phyloP scores from a whole-genome alignment of 2,888 invertebrate genomes.

The Melikaiella ostensackeni region DNA sequence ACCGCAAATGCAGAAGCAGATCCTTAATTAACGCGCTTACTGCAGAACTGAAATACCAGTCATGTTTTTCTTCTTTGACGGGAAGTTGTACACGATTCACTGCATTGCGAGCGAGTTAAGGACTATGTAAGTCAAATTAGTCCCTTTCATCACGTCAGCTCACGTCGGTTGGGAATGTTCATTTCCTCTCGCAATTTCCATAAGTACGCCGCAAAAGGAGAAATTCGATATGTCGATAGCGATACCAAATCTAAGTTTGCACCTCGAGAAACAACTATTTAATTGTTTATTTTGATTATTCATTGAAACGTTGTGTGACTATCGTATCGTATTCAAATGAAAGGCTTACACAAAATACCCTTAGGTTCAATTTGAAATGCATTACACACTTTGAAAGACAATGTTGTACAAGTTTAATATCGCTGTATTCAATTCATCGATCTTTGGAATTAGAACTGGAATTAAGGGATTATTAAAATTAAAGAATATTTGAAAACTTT shows the following conservation, averaged over 20 bases:
- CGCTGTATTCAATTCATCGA: neutral
- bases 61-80: constrained; percentile 5
- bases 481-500: neutral
- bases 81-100: constrained; percentile 5
- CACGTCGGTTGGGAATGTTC: neutral
- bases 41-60: neutral
- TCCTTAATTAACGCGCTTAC: constrained; percentile 9
- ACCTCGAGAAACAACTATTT: neutral
- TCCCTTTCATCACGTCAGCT: constrained; percentile 21
- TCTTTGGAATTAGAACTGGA: neutral
- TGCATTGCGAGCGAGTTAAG: constrained; percentile 16
- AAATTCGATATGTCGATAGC: neutral
- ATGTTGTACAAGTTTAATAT: neutral
- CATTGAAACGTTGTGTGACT: neutral
- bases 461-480: neutral
- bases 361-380: neutral
- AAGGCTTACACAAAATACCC: neutral
- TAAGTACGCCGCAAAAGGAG: neutral
- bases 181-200: constrained; percentile 9
- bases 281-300: constrained; percentile 9
- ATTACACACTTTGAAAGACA: neutral
- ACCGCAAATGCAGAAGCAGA: neutral
- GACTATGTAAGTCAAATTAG: constrained; percentile 14
- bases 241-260: neutral
- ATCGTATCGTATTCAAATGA: neutral